Evolutionary conservation across 2,888 invertebrate species (phyloP).

Genomic region (Leuctra nigra): DNA sequence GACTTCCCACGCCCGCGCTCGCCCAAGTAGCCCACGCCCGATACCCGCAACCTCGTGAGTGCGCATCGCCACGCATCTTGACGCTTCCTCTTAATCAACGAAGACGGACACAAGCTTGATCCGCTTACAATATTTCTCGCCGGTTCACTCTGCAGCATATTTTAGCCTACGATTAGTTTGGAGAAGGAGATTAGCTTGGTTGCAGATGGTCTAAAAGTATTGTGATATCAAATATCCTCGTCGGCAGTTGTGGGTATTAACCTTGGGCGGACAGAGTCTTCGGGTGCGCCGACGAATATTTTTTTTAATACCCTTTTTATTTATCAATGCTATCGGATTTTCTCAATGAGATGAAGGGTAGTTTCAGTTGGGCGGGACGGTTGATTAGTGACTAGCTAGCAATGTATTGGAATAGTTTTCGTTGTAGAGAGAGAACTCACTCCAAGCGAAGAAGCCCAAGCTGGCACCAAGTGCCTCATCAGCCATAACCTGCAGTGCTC

Average conservation of each 20-base stretch:
- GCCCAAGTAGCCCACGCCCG: slow-evolving; percentile 40
- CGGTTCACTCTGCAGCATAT: not conserved
- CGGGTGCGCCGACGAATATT: not conserved
- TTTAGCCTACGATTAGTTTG: not conserved
- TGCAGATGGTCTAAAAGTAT: slow-evolving; percentile 4
- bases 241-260: not conserved
- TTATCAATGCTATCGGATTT: not conserved
- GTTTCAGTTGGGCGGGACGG: not conserved
- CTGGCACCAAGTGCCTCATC: slow-evolving; percentile 29
- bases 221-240: not conserved
- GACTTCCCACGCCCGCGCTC: slow-evolving; percentile 41
- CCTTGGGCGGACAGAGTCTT: not conserved
- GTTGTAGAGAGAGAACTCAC: slow-evolving; percentile 5
- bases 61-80: not conserved
- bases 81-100: not conserved
- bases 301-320: not conserved
- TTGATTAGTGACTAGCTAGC: not conserved
- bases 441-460: slow-evolving; percentile 23
- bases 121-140: not conserved
- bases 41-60: not conserved
- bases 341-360: slow-evolving; percentile 8
- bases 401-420: not conserved
- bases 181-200: not conserved
- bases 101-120: slow-evolving; percentile 7
- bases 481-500: slow-evolving; percentile 27